Conservation (phyloP, 2,113 vertebrate genomes). For the Pangasianodon gigas region DNA sequence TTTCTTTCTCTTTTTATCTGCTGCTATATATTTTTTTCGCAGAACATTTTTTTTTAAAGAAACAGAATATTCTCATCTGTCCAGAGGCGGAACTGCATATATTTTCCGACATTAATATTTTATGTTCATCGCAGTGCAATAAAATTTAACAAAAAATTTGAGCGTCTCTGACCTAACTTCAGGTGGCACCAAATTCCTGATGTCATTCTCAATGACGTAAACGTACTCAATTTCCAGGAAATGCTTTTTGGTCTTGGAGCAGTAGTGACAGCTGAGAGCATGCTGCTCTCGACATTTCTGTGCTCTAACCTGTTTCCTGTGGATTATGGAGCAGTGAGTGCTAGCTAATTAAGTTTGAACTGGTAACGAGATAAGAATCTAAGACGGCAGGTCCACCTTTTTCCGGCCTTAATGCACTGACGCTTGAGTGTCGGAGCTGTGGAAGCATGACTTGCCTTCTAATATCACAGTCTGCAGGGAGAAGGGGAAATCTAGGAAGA, state of each 20-base stretch:
- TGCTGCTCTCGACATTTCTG: slow-evolving; percentile 1
- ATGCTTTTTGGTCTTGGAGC: neutral
- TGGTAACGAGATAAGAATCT: slow-evolving; percentile 55
- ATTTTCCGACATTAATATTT: too few species aligned
- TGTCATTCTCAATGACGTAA: neutral
- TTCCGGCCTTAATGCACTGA: slow-evolving; percentile 43
- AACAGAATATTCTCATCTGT: too few species aligned
- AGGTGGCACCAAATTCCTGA: neutral
- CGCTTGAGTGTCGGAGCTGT: neutral
- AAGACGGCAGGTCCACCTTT: slow-evolving; percentile 33
- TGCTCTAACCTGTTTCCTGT: slow-evolving; percentile 29
- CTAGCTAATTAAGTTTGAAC: slow-evolving; percentile 54
- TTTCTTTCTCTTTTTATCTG: too few species aligned
- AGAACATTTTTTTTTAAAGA: too few species aligned
- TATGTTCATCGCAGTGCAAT: neutral
- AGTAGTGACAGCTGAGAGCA: neutral
- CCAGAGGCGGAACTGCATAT: too few species aligned
- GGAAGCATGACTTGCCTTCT: slow-evolving; percentile 7
- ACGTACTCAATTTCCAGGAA: neutral
- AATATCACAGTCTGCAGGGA: neutral
- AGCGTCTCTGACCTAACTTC: neutral
- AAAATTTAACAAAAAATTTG: neutral
- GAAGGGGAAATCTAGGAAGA: neutral
- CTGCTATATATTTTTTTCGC: too few species aligned
- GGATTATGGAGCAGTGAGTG: slow-evolving; percentile 34